These are phyloP conservation scores for Mionectes macconnelli DNA, from an alignment of 2,113 vertebrate genomes.

Conservation along the genomic window DNA sequence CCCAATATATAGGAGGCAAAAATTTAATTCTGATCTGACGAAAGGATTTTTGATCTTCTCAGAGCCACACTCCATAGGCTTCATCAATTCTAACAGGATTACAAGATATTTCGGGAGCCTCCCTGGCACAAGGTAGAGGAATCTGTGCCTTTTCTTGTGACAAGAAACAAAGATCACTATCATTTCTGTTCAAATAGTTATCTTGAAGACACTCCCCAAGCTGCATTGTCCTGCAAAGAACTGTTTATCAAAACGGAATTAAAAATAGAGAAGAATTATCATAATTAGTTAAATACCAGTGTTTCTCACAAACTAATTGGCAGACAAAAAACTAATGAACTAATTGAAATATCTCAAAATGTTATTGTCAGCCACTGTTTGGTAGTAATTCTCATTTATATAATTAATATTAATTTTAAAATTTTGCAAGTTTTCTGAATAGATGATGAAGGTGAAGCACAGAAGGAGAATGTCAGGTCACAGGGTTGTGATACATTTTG, in stretches of 20 bases:
- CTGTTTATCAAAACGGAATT: background rate
- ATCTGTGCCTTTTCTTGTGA: background rate
- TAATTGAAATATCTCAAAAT: background rate
- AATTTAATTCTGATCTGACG: background rate
- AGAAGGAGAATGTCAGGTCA: background rate
- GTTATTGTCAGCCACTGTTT: background rate
- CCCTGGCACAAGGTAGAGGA: background rate
- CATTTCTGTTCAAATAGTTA: background rate
- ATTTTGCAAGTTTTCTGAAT: background rate
- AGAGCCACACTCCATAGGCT: background rate
- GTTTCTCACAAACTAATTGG: background rate
- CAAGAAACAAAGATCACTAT: background rate
- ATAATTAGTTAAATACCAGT: background rate
- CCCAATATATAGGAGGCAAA: background rate
- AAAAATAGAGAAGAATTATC: background rate
- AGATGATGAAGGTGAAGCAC: background rate
- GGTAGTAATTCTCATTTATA: background rate
- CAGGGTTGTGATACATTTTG: rapidly evolving
- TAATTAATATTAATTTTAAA: background rate
- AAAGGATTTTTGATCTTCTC: background rate
- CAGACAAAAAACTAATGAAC: background rate
- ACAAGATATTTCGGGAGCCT: background rate
- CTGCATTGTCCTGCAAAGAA: background rate
- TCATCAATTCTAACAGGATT: background rate
- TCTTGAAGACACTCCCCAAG: background rate